A percentile compares a stretch with the other conserved stretches of the same genome.
These are phyloP conservation scores for Micrastur ruficollis DNA, from an alignment of 2,797 vertebrate species.

Conservation along the genomic window DNA sequence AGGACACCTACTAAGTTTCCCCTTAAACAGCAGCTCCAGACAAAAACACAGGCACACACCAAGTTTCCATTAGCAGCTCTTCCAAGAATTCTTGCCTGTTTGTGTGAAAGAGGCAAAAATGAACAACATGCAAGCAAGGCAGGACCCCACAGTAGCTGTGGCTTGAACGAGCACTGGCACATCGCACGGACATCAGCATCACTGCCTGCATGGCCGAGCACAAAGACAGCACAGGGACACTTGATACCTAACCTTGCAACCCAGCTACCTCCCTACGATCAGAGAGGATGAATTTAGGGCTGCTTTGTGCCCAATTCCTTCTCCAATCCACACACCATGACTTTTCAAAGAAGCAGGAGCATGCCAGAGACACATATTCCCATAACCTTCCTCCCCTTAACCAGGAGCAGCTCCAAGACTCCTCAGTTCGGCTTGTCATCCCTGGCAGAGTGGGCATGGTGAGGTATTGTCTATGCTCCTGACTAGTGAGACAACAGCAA, in stretches of 20 bases:
- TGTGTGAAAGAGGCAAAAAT: neutral
- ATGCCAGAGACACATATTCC: neutral
- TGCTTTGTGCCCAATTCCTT: neutral
- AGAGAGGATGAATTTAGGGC: neutral
- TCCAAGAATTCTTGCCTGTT: neutral
- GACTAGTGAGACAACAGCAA: neutral
- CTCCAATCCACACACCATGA: neutral
- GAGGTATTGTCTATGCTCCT: neutral
- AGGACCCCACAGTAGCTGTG: neutral
- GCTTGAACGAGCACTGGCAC: neutral
- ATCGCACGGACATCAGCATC: rapidly evolving
- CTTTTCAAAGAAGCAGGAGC: neutral
- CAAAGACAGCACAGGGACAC: neutral
- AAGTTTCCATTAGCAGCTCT: neutral
- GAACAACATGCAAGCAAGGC: neutral
- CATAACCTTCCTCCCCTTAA: neutral
- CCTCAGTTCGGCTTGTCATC: neutral
- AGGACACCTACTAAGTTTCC: neutral
- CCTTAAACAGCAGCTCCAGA: neutral
- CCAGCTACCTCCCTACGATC: neutral
- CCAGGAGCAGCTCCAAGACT: neutral
- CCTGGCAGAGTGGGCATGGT: rapidly evolving
- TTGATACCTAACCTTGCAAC: neutral
- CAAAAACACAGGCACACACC: neutral
- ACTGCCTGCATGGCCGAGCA: rapidly evolving